Evolutionary conservation across 2,888 invertebrate genomes (phyloP), one percentile per base, ranked within the genome.

Genomic region (Geophilus truncorum): DNA sequence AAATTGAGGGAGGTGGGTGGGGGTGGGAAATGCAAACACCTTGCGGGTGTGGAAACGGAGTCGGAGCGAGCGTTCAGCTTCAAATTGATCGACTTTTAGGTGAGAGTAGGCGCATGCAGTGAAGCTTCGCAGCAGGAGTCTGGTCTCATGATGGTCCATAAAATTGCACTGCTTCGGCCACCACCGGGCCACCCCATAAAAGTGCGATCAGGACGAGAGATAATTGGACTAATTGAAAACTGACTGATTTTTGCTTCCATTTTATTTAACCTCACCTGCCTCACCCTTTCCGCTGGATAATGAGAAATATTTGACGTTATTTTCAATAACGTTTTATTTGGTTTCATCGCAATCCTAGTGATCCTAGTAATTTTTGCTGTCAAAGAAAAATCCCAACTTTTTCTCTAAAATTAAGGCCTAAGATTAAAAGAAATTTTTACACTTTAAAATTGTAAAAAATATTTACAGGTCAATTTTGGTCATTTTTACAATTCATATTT

Each of bases 21-120:
- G 23, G 7, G 23, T 23, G 57, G 21, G 15, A 25, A 62, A 62
- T 10, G 62, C 62, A 23, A 45, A 45, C 45, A 45, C 45, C 45
- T 45, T 18, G 12, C 5, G 45, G 45, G n/a, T 18, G 12, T 18
- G 45, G 18, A 45, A 12, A 12, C 45, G 45, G 12, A 9, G 25
- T 3, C 45, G 45, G 12, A 9, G 25, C 9, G 1, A 62, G 62
- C 7, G 62, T 62, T 62, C 62, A 62, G 62, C 62, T 62, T 62
- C 62, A 62, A 62, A 62, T 62, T 62, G 62, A 62, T 62, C 62
- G 62, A 62, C 62, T 62, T 62, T 62, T 62, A 62, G 62, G 62
- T 62, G 62, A 23, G 28, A 62, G 62, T 62, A 62, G 62, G 62
- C 62, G 62, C 62, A 62, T 23, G 12, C 25, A 23, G 62, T 28